Base-by-base conservation (phyloP, 2,888 invertebrate species). In the Campaea margaritaria region DNA sequence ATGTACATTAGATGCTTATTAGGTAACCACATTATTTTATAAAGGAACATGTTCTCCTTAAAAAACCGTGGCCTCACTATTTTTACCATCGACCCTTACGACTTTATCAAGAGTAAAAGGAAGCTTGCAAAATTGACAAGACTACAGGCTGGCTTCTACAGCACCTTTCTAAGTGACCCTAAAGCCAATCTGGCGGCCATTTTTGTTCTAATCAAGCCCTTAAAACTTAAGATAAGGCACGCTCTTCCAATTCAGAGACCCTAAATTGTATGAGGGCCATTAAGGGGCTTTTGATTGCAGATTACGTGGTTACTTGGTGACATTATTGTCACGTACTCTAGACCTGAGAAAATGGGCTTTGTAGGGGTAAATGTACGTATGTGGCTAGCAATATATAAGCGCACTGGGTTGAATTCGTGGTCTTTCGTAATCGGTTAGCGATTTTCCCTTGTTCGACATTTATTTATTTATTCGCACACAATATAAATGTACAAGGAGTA, bases 141-240 rank as follows among this genome's bases (percentile, higher is more conserved):
- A 34, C 27, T 34, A 34, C 45, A n/a, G 39, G 31, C 39, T 16
- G 14, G 15, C 15, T 15, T 7, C 36, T n/a, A 47, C 31, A 34
- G 41, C 46, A 12, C 16, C 12, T 12, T 52, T 5, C 45, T 53
- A 27, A 62, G 62, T 58, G 34, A 42, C 59, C 69, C 67, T 67
- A 67, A 59, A 61, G 63, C 64, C 70, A 69, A 70, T 69, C 67
- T 58, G 69, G 73, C 65, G 69, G 69, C 69, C 74, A 75, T 76
- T 83, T 81, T 81, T 75, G 62, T 63, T 67, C 68, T 76, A 83
- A 86, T 85, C 79, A 81, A 72, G 75, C 68, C 72, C 72, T 78
- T 71, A 69, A 70, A 70, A 65, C 67, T 74, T 65, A 39, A 69
- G 85, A 86, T 86, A 85, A 82, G 79, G 78, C 87, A 87, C 87